A percentile compares a stretch with the other conserved stretches of the same genome.
These are phyloP conservation scores for Epicampocera succincta DNA, from an alignment of 2,888 invertebrate genomes.

Conservation along the genomic window DNA sequence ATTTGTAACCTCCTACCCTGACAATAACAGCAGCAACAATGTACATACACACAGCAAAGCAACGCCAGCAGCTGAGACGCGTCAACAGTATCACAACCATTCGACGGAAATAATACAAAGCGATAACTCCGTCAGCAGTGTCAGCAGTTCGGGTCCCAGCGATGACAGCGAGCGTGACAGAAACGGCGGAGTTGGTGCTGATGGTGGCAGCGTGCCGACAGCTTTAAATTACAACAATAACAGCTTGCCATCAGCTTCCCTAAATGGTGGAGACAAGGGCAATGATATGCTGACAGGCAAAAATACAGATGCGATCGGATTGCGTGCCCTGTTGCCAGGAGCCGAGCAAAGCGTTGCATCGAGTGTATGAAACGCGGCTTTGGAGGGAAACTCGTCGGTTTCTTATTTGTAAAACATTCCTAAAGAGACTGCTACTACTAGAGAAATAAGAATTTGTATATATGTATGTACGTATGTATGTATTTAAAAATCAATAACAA, in stretches of 20 bases:
- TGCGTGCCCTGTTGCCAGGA: slow-evolving; percentile 34
- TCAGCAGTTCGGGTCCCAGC: slow-evolving; percentile 25
- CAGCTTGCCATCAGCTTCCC: slow-evolving; percentile 61
- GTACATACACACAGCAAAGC: slow-evolving; percentile 8
- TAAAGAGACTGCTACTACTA: slow-evolving; percentile 63
- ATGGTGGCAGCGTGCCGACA: slow-evolving; percentile 65
- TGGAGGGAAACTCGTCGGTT: slow-evolving; percentile 30
- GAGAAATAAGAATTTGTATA: slow-evolving; percentile 20
- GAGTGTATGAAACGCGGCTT: slow-evolving; percentile 74
- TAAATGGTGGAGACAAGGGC: slow-evolving; percentile 21
- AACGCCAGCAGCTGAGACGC: neutral
- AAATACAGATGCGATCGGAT: slow-evolving; percentile 19
- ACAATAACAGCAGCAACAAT: neutral
- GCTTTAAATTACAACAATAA: slow-evolving; percentile 74
- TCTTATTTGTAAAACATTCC: slow-evolving; percentile 40
- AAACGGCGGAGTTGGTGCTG: slow-evolving; percentile 3
- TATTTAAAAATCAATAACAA: slow-evolving; percentile 4
- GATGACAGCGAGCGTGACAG: slow-evolving; percentile 44
- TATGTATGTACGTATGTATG: too few relatives aligned
- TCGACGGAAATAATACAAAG: slow-evolving; percentile 62
- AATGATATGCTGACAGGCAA: slow-evolving; percentile 15
- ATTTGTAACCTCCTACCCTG: slow-evolving; percentile 4
- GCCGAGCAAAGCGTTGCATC: slow-evolving; percentile 73
- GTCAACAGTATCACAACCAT: slow-evolving; percentile 54
- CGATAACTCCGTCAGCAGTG: slow-evolving; percentile 54